phyloP scores from a whole-genome alignment of 2,113 vertebrate genomes.

The Haemorhous mexicanus region DNA sequence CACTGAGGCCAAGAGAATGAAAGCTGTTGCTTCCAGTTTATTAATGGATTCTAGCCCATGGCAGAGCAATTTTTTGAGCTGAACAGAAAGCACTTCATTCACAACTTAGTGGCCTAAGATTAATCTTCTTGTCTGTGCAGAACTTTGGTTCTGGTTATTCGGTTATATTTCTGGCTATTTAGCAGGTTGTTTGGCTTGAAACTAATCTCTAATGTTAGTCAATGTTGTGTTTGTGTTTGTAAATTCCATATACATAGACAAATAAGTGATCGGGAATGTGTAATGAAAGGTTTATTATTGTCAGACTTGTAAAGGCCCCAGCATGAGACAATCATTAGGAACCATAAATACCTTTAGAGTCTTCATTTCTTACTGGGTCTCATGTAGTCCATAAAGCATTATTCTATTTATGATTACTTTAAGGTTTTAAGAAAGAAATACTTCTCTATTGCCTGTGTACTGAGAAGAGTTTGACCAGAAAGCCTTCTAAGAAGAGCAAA shows the following conservation, averaged over 20 bases:
- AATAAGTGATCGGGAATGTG: neutral
- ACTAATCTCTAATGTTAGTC: neutral
- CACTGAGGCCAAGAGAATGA: neutral
- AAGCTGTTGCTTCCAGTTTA: neutral
- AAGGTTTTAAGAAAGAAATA: neutral
- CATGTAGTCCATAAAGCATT: neutral
- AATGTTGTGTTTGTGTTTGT: neutral
- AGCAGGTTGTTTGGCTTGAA: neutral
- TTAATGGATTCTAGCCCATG: neutral
- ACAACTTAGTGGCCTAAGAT: neutral
- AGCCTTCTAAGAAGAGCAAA: neutral
- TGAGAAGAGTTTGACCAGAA: neutral
- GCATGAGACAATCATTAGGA: neutral
- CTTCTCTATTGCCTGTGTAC: neutral
- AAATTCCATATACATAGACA: neutral
- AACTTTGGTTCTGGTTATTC: neutral
- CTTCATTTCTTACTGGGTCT: neutral
- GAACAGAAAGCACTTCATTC: neutral
- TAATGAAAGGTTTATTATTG: neutral
- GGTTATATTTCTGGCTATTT: neutral
- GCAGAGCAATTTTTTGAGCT: neutral
- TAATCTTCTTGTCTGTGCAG: neutral
- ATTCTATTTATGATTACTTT: neutral
- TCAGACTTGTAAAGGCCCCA: neutral
- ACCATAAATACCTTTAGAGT: neutral